Percentiles rank a stretch among this genome's conserved stretches.
Conservation (phyloP, 2,888 invertebrate genomes). For the Nasonovia ribisnigri region DNA sequence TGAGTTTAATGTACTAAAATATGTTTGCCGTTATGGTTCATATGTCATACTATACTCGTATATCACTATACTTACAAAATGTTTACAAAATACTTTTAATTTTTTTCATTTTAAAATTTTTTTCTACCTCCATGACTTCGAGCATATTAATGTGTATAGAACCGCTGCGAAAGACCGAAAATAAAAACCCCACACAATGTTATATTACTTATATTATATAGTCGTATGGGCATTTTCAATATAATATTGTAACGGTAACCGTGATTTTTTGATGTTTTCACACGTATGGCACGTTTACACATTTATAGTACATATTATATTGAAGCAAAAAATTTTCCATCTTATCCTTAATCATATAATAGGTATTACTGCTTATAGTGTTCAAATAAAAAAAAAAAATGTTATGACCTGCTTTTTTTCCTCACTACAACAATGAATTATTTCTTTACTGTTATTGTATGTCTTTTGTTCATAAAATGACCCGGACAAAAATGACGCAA, state of each 20-base stretch:
- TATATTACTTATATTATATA: background rate
- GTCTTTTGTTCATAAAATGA: constrained; percentile 43
- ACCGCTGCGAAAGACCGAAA: background rate
- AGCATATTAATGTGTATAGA: background rate
- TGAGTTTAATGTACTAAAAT: background rate
- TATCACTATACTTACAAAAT: background rate
- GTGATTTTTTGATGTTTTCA: constrained; percentile 41
- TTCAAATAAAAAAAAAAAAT: constrained; percentile 52
- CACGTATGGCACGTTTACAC: constrained; percentile 21
- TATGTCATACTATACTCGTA: background rate
- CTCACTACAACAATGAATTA: background rate
- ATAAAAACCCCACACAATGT: constrained; percentile 19
- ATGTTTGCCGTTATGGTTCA: background rate
- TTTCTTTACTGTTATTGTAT: constrained; percentile 15
- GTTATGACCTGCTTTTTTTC: constrained; percentile 49
- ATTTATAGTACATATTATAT: background rate
- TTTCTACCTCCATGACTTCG: constrained; percentile 12
- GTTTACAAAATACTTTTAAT: background rate
- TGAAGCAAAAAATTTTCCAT: constrained; percentile 47
- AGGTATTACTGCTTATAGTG: constrained; percentile 22
- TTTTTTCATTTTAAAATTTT: constrained; percentile 13
- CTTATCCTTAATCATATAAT: constrained; percentile 30
- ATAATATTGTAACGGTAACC: constrained; percentile 38
- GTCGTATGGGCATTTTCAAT: constrained; percentile 5
- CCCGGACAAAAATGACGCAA: constrained; percentile 51